Base-by-base conservation (phyloP, 2,888 invertebrate genomes). In the Terebella lapidaria region DNA sequence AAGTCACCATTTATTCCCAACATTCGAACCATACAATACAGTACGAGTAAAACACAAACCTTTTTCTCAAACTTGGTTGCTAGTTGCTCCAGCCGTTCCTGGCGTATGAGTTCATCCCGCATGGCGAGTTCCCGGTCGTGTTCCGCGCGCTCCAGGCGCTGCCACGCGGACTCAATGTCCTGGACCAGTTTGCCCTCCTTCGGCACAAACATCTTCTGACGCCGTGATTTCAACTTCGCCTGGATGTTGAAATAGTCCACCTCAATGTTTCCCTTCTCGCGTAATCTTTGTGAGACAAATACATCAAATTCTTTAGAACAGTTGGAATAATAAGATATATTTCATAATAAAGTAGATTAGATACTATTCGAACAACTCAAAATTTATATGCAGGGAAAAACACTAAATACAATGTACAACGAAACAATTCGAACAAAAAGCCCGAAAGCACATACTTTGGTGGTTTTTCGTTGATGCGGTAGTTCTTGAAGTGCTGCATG, bases 41-140 rank as follows among this genome's bases (percentile, higher is more conserved):
- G n/a, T n/a, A n/a, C n/a, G n/a, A n/a, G n/a, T n/a, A n/a, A n/a
- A n/a, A n/a, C n/a, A n/a, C 52, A 15, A 15, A 63, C 65, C 84
- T 99, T 99, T 71, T 91, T 88, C 75, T 93, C 92, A 80, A 99
- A 99, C 78, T 94, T 92, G 79, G 92, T 92, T 75, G 95, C 95
- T 53, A 97, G 84, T 74, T 94, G 94, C 75, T 97, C 95, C 18
- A 99, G 83, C 58, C 92, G 85, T 80, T 97, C 94, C 75, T 96
- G 96, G 2, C 82, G 78, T 83, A 94, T 81, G 27, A 99, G 82
- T 77, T 97, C 97, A 10, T 91, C 90, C 27, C 95, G 85, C 42
- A 99, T 82, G 0, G 94, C 94, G 2, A 94, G 88, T 82, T 99
- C 97, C 3, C 96, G 85, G 35, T 88, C 87, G 64, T 99, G 94